Evolutionary conservation across 1,140 invertebrate species (phyloP).

Genomic region (Odontomachus brunneus): DNA sequence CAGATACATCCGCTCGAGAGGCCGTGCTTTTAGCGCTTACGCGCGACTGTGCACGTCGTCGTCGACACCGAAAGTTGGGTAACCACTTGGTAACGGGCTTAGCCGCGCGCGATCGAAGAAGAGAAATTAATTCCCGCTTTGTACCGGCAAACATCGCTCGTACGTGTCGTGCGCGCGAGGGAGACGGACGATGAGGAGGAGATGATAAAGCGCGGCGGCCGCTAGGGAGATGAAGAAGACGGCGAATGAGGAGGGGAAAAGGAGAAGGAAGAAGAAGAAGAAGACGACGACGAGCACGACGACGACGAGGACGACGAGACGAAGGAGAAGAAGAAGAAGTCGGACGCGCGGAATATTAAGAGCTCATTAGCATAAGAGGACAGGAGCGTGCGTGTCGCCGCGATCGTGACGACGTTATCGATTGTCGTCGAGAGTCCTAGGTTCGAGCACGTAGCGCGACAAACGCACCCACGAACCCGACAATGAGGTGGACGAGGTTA

Average conservation of each 20-base stretch:
- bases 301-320: not conserved
- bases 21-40: constrained; percentile 5
- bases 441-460: constrained; percentile 67
- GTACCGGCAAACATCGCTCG: constrained; percentile 51
- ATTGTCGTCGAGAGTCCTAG: constrained; percentile 75
- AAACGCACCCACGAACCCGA: constrained; percentile 71
- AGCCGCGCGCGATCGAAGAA: constrained; percentile 53
- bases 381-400: constrained; percentile 79
- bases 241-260: not conserved
- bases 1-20: not conserved
- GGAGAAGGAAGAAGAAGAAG: not conserved
- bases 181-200: constrained; percentile 48
- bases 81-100: constrained; percentile 45
- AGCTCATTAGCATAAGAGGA: constrained; percentile 82
- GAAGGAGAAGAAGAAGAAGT: constrained; percentile 66
- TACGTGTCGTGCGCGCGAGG: constrained; percentile 27
- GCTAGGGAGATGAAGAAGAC: constrained; percentile 37
- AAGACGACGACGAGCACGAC: not conserved
- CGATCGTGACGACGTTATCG: constrained; percentile 84
- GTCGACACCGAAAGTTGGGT: constrained; percentile 17
- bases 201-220: constrained; percentile 33
- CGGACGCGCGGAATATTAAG: constrained; percentile 81
- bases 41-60: not conserved
- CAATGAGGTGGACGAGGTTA: constrained; percentile 76
- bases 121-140: constrained; percentile 63